Percentiles rank a stretch among this genome's conserved stretches.
Evolutionary conservation across 2,888 invertebrate species (phyloP).

Genomic region (Allygus modestus): DNA sequence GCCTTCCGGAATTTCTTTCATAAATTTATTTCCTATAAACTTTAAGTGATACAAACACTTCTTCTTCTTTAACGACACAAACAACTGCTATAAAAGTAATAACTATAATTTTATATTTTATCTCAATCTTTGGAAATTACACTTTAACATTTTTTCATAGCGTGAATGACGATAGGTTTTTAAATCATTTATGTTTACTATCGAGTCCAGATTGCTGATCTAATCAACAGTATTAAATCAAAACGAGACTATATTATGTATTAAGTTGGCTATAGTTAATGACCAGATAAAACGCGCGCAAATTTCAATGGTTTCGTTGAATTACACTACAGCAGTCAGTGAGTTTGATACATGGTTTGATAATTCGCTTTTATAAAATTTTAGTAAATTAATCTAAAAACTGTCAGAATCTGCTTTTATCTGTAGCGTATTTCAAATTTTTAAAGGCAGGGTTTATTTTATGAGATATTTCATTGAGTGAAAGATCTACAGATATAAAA

Average conservation of each 20-base stretch:
- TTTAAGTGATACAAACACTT: too few species aligned
- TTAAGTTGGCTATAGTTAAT: neutral
- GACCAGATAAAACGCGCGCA: neutral
- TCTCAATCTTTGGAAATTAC: too few species aligned
- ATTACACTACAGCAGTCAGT: neutral
- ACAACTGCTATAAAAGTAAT: too few species aligned
- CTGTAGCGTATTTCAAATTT: neutral
- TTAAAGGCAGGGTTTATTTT: too few species aligned
- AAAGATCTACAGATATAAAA: too few species aligned
- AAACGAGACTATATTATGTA: too few species aligned
- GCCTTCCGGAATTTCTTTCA: too few species aligned
- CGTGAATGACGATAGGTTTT: neutral
- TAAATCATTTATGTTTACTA: neutral
- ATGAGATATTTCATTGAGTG: too few species aligned
- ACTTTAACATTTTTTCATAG: too few species aligned
- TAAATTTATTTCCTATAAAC: too few species aligned
- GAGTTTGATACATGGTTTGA: neutral
- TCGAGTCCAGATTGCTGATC: neutral
- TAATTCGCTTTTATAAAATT: neutral
- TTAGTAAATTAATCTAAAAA: neutral
- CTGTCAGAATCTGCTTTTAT: neutral
- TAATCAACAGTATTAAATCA: neutral
- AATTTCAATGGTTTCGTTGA: conserved; percentile 1
- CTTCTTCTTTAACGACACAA: too few species aligned
- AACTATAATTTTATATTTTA: too few species aligned